Conservation (phyloP, 2,113 vertebrate species). For the Chrysemys picta region DNA sequence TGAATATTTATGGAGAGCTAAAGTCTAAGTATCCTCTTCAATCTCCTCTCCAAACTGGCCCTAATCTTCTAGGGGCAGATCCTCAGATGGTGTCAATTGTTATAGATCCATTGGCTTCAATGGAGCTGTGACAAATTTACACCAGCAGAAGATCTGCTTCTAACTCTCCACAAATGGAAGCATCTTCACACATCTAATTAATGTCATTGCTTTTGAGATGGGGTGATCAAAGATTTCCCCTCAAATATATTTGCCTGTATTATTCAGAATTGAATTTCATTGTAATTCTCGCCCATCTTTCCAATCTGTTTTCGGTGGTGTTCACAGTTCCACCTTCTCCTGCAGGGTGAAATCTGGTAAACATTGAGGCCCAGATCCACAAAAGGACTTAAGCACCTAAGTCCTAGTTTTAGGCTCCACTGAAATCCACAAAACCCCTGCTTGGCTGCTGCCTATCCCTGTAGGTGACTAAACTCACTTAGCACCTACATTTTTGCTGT, state of each 20-base stretch:
- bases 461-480: no score
- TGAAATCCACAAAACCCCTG: no score
- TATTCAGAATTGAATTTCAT: background rate
- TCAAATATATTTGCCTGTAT: background rate
- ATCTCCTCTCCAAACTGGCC: background rate
- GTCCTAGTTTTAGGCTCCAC: background rate
- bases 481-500: no score
- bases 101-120: background rate
- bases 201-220: background rate
- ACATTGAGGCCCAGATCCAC: background rate
- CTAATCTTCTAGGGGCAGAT: accelerated
- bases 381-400: background rate
- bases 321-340: background rate
- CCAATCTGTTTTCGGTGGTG: background rate
- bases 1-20: background rate
- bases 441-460: no score
- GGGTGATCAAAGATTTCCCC: background rate
- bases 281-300: background rate
- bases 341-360: background rate
- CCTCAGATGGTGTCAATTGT: accelerated
- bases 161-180: background rate
- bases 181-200: background rate
- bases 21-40: background rate
- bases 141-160: background rate
- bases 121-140: accelerated